Percentiles rank a stretch among this genome's conserved stretches.
Conservation (phyloP, 2,113 vertebrate genomes). For the Chaetura pelagica region DNA sequence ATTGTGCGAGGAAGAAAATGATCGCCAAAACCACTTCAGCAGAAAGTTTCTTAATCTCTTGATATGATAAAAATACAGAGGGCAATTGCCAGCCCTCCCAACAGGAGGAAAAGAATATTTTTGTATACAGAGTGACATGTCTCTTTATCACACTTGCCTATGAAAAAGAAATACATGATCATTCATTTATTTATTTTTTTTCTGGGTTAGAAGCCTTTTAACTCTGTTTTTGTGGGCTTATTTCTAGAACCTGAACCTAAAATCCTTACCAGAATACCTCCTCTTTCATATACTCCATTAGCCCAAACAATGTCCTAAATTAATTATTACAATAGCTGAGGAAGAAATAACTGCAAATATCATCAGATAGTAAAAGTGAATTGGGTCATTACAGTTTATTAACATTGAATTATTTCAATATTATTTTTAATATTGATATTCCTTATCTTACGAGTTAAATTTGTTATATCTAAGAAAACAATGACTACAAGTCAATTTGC, state of each 20-base stretch:
- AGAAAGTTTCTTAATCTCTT: conserved; percentile 20
- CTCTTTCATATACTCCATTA: not conserved
- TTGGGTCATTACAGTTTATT: not conserved
- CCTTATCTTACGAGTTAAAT: not conserved
- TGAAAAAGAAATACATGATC: not conserved
- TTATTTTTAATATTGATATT: not conserved
- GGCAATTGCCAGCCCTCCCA: not conserved
- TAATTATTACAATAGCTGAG: not conserved
- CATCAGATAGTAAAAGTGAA: not conserved
- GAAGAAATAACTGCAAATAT: not conserved
- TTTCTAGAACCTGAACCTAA: not conserved
- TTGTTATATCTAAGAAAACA: not conserved
- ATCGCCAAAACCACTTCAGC: not conserved
- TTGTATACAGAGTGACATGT: not conserved
- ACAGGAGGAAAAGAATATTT: not conserved
- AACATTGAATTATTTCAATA: not conserved
- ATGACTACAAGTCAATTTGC: not conserved
- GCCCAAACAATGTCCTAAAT: not conserved
- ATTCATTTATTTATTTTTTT: not conserved
- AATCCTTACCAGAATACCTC: not conserved
- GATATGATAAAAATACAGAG: not conserved
- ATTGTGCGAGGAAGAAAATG: not conserved
- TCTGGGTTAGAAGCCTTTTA: not conserved
- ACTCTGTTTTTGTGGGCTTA: fast-evolving
- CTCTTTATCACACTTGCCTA: not conserved